phyloP scores from a whole-genome alignment of 2,888 invertebrate species.

The Xestia sexstrigata region DNA sequence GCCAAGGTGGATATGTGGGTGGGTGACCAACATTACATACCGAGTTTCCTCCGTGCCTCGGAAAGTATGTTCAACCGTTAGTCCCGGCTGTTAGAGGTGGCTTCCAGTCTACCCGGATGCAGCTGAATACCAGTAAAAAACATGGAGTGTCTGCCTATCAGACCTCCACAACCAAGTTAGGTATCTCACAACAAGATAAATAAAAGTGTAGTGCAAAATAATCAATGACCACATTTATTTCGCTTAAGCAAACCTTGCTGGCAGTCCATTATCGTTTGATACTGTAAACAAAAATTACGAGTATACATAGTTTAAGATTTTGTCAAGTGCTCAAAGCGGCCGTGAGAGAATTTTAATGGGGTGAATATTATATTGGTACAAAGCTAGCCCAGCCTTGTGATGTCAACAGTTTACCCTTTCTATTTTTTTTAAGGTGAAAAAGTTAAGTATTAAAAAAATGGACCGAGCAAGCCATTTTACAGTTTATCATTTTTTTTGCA shows the following conservation, averaged over 20 bases:
- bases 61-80: no score
- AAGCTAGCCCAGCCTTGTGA: constrained; percentile 1
- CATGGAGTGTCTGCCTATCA: no score
- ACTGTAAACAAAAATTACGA: constrained; percentile 35
- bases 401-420: constrained; percentile 2
- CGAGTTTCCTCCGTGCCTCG: background rate
- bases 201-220: background rate
- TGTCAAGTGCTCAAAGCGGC: constrained; percentile 51
- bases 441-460: background rate
- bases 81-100: no score
- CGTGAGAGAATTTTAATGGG: constrained; percentile 48
- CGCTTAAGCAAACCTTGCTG: constrained; percentile 31
- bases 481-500: background rate
- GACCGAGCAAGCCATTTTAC: background rate
- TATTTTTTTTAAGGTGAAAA: background rate
- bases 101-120: no score
- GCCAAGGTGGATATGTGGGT: background rate
- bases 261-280: constrained; percentile 21
- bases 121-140: no score
- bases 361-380: constrained; percentile 48
- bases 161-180: no score
- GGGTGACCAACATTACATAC: background rate
- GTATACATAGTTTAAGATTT: constrained; percentile 48
- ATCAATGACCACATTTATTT: constrained; percentile 8
- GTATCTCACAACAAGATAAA: no score